Conservation (phyloP, 2,113 vertebrate genomes). For the Sminthopsis crassicaudata region DNA sequence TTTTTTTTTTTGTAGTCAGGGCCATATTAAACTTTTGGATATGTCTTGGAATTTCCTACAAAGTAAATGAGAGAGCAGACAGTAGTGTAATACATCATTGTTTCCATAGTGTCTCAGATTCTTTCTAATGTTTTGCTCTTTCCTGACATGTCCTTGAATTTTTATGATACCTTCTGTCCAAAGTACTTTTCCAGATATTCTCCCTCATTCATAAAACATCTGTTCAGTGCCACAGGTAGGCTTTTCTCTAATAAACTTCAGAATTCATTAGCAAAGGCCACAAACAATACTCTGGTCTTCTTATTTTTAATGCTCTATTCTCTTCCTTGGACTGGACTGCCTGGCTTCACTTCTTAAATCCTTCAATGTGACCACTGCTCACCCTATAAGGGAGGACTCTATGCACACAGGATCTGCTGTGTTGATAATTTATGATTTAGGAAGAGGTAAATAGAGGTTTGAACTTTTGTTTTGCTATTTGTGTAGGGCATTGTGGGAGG, state of each 20-base stretch:
- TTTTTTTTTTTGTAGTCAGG: neutral
- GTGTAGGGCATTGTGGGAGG: neutral
- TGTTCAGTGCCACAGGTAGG: neutral
- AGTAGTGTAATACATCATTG: neutral
- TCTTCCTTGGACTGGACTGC: neutral
- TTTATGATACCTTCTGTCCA: neutral
- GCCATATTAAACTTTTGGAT: neutral
- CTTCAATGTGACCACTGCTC: neutral
- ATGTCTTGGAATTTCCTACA: neutral
- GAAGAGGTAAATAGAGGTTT: neutral
- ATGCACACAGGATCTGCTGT: neutral
- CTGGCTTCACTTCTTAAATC: neutral
- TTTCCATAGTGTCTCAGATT: neutral
- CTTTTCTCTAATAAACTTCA: neutral
- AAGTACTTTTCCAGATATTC: neutral
- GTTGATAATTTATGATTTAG: neutral
- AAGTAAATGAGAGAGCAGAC: neutral
- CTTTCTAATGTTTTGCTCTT: neutral
- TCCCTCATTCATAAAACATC: neutral
- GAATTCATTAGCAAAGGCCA: neutral
- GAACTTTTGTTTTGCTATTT: neutral
- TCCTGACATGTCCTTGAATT: neutral
- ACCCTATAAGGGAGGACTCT: neutral
- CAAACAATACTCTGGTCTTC: neutral
- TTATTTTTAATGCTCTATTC: neutral